These are phyloP conservation scores for Bombus difficillimus DNA, from an alignment of 1,140 invertebrate species.

Conservation along the genomic window DNA sequence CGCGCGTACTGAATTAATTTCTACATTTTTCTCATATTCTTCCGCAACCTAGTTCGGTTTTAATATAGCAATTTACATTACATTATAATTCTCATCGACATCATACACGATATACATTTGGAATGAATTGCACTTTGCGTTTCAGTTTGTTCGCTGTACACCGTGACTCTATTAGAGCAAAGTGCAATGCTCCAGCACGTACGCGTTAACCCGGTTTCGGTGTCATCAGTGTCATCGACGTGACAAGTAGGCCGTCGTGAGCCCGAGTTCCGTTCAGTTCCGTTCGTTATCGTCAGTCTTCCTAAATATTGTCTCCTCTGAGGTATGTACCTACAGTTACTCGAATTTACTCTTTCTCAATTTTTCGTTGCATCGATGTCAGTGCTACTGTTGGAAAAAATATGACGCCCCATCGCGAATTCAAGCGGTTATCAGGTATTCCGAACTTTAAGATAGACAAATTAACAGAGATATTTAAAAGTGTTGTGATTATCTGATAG, in stretches of 20 bases:
- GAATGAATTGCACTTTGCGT: not conserved
- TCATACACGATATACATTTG: not conserved
- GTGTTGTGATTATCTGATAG: too few species aligned
- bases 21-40: not conserved
- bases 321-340: slow-evolving; percentile 8
- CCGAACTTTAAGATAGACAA: not conserved
- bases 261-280: slow-evolving; percentile 41
- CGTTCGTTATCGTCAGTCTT: slow-evolving; percentile 40
- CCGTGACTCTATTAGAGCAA: slow-evolving; percentile 16
- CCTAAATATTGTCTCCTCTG: slow-evolving; percentile 25
- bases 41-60: not conserved
- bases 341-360: slow-evolving; percentile 1
- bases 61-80: not conserved
- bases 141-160: not conserved
- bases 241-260: slow-evolving; percentile 53
- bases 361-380: not conserved
- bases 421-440: not conserved
- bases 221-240: slow-evolving; percentile 60
- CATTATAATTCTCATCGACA: not conserved
- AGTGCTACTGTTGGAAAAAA: not conserved
- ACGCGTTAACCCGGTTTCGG: slow-evolving; percentile 55
- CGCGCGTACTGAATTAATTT: not conserved
- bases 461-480: not conserved
- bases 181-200: slow-evolving; percentile 48
- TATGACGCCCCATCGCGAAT: not conserved